Conservation (phyloP, 2,888 invertebrate species). For the Portevinia maculata region DNA sequence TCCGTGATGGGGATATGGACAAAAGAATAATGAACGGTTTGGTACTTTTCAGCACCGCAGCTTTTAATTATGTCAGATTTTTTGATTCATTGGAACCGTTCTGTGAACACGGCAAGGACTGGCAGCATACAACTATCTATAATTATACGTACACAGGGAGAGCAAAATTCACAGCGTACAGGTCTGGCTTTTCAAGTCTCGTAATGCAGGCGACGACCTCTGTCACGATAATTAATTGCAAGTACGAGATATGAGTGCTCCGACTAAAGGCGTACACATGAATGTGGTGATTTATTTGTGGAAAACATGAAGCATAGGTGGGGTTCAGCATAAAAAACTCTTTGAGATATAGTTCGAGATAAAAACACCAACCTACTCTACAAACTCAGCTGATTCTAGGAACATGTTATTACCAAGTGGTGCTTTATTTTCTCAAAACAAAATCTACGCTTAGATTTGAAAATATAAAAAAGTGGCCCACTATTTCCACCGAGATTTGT, state of each 20-base stretch:
- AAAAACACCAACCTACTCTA: too few relatives aligned
- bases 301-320: constrained; percentile 32
- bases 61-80: constrained; percentile 49
- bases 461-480: too few relatives aligned
- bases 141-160: too few relatives aligned
- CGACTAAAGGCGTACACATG: constrained; percentile 18
- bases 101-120: too few relatives aligned
- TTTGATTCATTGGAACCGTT: constrained; percentile 24
- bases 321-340: background rate
- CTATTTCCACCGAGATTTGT: too few relatives aligned
- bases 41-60: constrained; percentile 22
- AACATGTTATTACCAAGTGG: too few relatives aligned
- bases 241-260: constrained; percentile 13
- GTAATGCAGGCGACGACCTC: constrained; percentile 15
- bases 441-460: too few relatives aligned
- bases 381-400: too few relatives aligned
- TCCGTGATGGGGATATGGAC: background rate
- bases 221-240: constrained; percentile 45
- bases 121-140: too few relatives aligned
- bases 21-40: background rate
- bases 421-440: too few relatives aligned
- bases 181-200: background rate
- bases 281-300: constrained; percentile 36
- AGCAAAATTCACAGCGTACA: too few relatives aligned
- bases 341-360: background rate